Percentiles rank a stretch among this genome's conserved stretches.
Evolutionary conservation across 2,797 vertebrate species (phyloP).

Genomic region (Alectoris magna): DNA sequence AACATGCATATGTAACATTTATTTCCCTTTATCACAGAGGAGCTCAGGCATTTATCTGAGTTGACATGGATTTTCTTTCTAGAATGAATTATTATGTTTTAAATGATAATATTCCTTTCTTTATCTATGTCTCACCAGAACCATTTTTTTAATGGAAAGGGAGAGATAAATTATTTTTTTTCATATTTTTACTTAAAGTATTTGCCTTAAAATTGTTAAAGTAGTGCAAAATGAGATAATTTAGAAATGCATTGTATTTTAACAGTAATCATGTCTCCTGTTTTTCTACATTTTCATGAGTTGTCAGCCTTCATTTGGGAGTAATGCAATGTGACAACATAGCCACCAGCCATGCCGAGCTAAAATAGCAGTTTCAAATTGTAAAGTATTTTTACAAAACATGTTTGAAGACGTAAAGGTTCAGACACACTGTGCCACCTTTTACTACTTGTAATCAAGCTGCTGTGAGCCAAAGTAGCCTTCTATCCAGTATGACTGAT

Average conservation of each 20-base stretch:
- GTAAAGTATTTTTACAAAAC: conserved; percentile 39
- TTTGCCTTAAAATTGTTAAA: neutral
- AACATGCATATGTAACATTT: neutral
- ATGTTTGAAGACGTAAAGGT: conserved; percentile 18
- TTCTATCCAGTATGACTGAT: neutral
- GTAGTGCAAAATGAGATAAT: neutral
- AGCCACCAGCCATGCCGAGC: conserved; percentile 8
- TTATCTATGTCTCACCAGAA: neutral
- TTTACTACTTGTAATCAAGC: conserved; percentile 12
- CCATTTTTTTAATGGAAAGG: neutral
- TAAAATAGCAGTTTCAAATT: conserved; percentile 19
- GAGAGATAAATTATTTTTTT: neutral
- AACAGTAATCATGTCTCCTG: neutral
- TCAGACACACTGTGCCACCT: neutral
- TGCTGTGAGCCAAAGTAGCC: neutral
- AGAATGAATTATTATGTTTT: neutral
- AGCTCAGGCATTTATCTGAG: neutral
- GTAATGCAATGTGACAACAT: conserved; percentile 30
- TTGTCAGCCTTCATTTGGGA: neutral
- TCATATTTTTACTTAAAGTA: neutral
- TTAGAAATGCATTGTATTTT: neutral
- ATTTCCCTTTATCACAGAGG: neutral
- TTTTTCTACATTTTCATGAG: neutral
- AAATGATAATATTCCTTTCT: neutral
- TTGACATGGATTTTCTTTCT: neutral